Base-by-base conservation (phyloP, 30 jellyfish, hydroid and myxozoan species). In the Aurelia sp. region DNA sequence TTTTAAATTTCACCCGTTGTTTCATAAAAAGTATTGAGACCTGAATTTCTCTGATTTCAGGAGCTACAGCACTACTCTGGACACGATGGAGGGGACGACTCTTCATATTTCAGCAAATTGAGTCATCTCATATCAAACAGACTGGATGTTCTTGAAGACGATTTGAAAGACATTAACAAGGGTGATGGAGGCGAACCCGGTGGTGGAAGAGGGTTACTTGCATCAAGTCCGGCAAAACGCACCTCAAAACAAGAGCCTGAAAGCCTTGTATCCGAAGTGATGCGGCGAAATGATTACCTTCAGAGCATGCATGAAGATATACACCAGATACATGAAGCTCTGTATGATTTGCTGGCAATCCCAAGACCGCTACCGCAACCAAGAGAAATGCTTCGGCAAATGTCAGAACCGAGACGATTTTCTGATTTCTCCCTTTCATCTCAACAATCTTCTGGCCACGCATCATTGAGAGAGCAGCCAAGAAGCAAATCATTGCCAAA, bases 11-110 rank as follows among this genome's bases (percentile, higher is more conserved):
- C 23, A 21, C 19, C 15, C 13, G 0, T 3, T 37, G 3, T 16
- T 72, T 18, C 68, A 37, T 30, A 47, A 76, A 31, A 72, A 68
- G 11, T 0, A 68, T 17, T 16, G 4, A 21, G 51, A 53, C 41
- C 63, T 19, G 12, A n/a, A 22, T 35, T 62, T 62, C 13, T 48
- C 66, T 44, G 55, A 44, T 84, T 68, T 67, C 85, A 91, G 97
- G 97, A 76, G 41, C 78, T 76, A 30, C 33, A 76, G 1, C 96
- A 91, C 67, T 66, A 82, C 20, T 72, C 85, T 16, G 96, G 68
- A 7, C 89, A 60, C 15, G 96, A 93, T 22, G 96, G 97, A n/a
- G 85, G 84, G 18, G 91, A 93, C 11, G 97, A 77, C 10, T 86
- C 62, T 19, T 82, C 91, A 40, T 17, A 55, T 8, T 84, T 82